Conservation (phyloP, 2,888 invertebrate species). For the Antheraea assamensis region DNA sequence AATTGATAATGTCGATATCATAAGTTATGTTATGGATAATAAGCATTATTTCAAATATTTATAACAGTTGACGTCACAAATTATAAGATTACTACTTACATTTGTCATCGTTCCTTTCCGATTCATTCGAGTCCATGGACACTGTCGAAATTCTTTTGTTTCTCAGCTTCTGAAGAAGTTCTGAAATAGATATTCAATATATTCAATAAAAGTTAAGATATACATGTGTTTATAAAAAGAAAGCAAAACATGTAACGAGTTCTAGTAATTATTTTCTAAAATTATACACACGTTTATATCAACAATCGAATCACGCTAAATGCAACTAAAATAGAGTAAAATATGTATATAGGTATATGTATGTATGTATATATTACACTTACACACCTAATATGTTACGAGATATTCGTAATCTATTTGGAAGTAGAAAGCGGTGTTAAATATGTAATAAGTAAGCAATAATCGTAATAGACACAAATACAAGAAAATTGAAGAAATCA, state of each 20-base stretch:
- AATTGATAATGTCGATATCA: not conserved
- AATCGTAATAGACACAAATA: not conserved
- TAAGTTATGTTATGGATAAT: not conserved
- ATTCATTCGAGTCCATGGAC: slow-evolving; percentile 70
- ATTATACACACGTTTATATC: no score
- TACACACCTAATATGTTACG: not conserved
- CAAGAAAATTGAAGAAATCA: not conserved
- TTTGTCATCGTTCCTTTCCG: slow-evolving; percentile 71
- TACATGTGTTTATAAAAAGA: not conserved
- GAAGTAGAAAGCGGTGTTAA: not conserved
- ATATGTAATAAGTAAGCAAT: not conserved
- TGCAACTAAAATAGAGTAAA: not conserved
- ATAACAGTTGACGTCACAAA: not conserved
- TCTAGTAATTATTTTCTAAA: no score
- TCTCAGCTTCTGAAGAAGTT: slow-evolving; percentile 69
- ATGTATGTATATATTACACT: not conserved
- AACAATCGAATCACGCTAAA: no score
- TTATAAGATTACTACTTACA: slow-evolving; percentile 53
- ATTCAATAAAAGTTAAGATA: not conserved
- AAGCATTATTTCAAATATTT: slow-evolving; percentile 23
- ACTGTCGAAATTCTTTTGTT: slow-evolving; percentile 71
- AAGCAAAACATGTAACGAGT: not conserved
- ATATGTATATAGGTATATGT: no score
- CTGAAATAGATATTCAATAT: slow-evolving; percentile 46
- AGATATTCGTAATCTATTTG: not conserved